Evolutionary conservation across 2,113 vertebrate species (phyloP).

Genomic region (Poecile atricapillus): DNA sequence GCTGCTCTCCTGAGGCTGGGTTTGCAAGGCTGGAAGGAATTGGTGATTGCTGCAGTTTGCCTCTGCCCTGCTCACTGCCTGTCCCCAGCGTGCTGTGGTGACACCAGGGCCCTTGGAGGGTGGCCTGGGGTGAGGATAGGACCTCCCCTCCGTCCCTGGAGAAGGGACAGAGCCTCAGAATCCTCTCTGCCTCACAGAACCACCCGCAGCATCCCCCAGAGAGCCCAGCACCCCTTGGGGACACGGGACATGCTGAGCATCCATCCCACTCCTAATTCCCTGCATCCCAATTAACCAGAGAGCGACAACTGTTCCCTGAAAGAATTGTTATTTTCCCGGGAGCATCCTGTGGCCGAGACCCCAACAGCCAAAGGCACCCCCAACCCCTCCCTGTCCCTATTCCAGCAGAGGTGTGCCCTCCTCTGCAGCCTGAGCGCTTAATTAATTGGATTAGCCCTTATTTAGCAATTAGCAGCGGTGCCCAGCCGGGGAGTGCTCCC

Average conservation of each 20-base stretch:
- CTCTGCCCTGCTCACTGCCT: rapidly evolving
- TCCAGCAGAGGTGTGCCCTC: not conserved
- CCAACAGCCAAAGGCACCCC: not conserved
- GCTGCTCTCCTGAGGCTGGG: not conserved
- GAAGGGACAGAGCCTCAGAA: not conserved
- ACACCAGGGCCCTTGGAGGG: not conserved
- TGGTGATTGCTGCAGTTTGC: not conserved
- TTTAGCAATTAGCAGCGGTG: not conserved
- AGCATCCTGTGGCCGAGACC: not conserved
- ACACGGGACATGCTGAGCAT: not conserved
- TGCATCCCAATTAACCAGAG: not conserved
- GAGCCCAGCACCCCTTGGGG: not conserved
- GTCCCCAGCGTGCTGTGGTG: not conserved
- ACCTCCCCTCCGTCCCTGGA: not conserved
- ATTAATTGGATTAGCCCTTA: not conserved
- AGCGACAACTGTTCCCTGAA: rapidly evolving
- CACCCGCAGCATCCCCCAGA: not conserved
- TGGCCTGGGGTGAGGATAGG: not conserved
- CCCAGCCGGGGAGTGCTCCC: not conserved
- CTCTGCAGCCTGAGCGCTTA: not conserved
- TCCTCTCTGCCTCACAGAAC: not conserved
- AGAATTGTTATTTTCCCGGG: not conserved
- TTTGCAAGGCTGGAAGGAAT: not conserved
- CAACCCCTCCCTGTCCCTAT: rapidly evolving
- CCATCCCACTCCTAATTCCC: not conserved